These are phyloP conservation scores for Candidula unifasciata DNA, from an alignment of 2,888 invertebrate species.

Conservation along the genomic window DNA sequence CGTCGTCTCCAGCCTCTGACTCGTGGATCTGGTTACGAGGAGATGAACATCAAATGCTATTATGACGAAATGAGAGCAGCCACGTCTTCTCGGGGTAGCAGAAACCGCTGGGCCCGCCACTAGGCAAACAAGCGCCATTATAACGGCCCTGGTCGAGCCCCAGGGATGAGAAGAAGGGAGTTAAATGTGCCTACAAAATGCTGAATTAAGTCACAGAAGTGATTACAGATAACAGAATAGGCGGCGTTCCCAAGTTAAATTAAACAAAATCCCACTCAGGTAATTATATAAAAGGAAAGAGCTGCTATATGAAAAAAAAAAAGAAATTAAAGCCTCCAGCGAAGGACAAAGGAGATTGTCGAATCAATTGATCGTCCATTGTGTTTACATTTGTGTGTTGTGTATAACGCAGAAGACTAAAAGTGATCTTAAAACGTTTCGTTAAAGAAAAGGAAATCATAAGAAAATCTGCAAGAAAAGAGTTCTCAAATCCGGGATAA, in stretches of 20 bases:
- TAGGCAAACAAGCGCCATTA: conserved; percentile 26
- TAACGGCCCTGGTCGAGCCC: neutral
- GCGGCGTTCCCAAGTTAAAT: neutral
- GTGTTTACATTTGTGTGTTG: conserved; percentile 9
- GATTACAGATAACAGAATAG: conserved; percentile 7
- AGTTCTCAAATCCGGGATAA: neutral
- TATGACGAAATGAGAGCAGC: conserved; percentile 27
- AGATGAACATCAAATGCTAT: conserved; percentile 34
- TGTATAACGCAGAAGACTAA: conserved; percentile 2
- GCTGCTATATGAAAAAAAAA: neutral
- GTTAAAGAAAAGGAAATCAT: neutral
- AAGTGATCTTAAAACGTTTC: conserved; percentile 1
- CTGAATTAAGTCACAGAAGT: conserved; percentile 1
- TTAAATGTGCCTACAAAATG: conserved; percentile 28
- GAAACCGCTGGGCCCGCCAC: neutral
- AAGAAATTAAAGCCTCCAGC: neutral
- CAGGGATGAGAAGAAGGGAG: neutral
- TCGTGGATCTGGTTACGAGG: conserved; percentile 20
- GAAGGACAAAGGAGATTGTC: neutral
- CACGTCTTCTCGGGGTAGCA: neutral
- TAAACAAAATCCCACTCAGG: neutral
- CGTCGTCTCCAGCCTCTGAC: neutral
- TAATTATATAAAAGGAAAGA: conserved; percentile 12
- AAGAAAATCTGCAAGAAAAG: neutral
- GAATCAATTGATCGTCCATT: conserved; percentile 17